phyloP scores from a whole-genome alignment of 2,888 invertebrate species.

The Eupelmus urozonus region DNA sequence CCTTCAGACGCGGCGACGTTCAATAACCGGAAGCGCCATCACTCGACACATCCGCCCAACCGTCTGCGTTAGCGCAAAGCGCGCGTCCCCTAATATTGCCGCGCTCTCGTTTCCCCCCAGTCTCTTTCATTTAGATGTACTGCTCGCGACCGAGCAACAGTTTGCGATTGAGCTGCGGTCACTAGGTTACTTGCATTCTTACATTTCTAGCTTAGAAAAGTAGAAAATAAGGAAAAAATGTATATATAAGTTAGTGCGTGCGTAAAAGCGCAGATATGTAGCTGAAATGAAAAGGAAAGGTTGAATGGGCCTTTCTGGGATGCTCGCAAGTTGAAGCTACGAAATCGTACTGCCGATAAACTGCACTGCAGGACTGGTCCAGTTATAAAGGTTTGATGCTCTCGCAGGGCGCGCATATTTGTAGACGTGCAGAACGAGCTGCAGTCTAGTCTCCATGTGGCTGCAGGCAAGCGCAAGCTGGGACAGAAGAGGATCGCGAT shows the following conservation, averaged over 20 bases:
- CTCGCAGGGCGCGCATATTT: slow-evolving; percentile 1
- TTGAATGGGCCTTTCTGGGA: not conserved
- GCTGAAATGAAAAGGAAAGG: not conserved
- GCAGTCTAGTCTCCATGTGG: too few species aligned
- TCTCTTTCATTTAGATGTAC: slow-evolving; percentile 17
- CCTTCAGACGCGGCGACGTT: slow-evolving; percentile 67
- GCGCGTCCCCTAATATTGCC: slow-evolving; percentile 58
- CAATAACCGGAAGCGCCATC: slow-evolving; percentile 76
- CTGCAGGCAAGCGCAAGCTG: too few species aligned
- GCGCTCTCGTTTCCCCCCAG: slow-evolving; percentile 55
- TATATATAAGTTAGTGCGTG: too few species aligned
- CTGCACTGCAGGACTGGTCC: too few species aligned
- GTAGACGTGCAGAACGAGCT: too few species aligned
- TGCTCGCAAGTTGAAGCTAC: too few species aligned
- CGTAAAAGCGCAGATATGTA: not conserved
- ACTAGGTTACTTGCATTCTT: slow-evolving; percentile 53
- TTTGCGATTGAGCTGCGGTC: too few species aligned
- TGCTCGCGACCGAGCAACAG: too few species aligned
- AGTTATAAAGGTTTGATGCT: slow-evolving; percentile 39
- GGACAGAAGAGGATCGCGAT: too few species aligned
- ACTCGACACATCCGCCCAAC: slow-evolving; percentile 75
- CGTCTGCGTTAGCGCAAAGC: slow-evolving; percentile 56
- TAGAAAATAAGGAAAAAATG: too few species aligned
- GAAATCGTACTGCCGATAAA: too few species aligned
- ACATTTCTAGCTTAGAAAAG: not conserved